Base-by-base conservation (phyloP, 2,797 vertebrate genomes). In the Macroramphosus scolopax region DNA sequence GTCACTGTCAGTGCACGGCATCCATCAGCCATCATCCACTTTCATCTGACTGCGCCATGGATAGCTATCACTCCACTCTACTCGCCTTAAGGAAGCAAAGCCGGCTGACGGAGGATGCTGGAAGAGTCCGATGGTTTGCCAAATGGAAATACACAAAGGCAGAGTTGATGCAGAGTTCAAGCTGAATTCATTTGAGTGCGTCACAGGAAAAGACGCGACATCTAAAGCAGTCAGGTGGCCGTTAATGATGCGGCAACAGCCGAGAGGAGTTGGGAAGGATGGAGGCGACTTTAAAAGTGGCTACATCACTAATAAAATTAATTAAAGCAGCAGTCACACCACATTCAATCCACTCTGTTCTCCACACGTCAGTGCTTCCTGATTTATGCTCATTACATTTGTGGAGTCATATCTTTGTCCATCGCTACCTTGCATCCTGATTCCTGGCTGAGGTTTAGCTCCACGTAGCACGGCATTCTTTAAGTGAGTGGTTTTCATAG, bases 101-200 rank as follows among this genome's bases (percentile, higher is more conserved):
- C 30, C 29, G 42, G 40, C 59, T n/a, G 50, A 53, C 29, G 5
- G 51, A 54, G 37, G 62, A 60, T 37, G 51, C 31, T 17, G 1
- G 47, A 33, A 29, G 54, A 22, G 62, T 71, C 69, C 47, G 72
- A 74, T 77, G 73, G 78, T 78, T 81, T 58, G 61, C 77, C 57
- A 75, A 45, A 61, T 2, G 0, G 50, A 40, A 48, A 24, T 3
- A 18, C 20, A 14, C 12, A 14, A 38, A 47, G 65, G 35, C 31
- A 34, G 63, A 68, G 83, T 64, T 71, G 57, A 74, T 44, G 2
- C 32, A 57, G 49, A 68, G 54, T 64, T 73, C 61, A 71, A 4
- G 5, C 10, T 28, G 14, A 71, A 61, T 54, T 59, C 24, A 59
- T 46, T 18, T 41, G 45, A 48, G 45, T 16, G 14, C 5, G n/a